Base-by-base conservation (phyloP, 37 sponge, comb jelly and placozoan genomes). In the Cliona cf. orientalis region DNA sequence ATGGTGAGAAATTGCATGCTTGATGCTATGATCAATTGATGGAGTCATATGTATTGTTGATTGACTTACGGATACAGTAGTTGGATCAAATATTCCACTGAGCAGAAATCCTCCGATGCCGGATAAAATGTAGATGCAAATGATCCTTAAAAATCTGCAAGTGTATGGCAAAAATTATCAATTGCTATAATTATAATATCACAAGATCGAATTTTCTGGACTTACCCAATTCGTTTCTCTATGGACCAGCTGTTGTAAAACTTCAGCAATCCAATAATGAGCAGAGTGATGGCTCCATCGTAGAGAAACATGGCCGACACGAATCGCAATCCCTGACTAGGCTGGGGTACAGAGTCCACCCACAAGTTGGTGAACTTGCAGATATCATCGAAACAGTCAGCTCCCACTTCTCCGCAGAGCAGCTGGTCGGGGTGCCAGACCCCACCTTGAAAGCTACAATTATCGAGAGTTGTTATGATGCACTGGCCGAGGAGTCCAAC, bases 101-200 rank as follows among this genome's bases (percentile, higher is more conserved):
- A 90, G 60, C 69, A 97, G 61, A 42, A 88, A 83, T 1, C 98
- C 98, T 32, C 98, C 98, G 65, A 97, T 45, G 25, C 93, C 95
- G 40, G 90, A 88, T 45, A 91, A 29, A 37, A 94, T 34, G 74
- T 97, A 97, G 64, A 97, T 92, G 34, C 92, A 69, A 25, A 80
- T 42, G 23, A 95, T 75, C 35, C 98, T 69, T 22, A 97, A 70
- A 86, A 90, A 94, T 3, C 98, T 94, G 63, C 73, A 84, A 21
- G 61, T 64, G 42, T 37, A 42, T 3, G 2, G 58, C 23, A 33
- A 19, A 12, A 57, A 44, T 2, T 45, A 44, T 25, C 25, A 28
- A 62, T 29, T 28, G 12, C 12, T 19, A 49, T 49, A 19, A 17
- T 49, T 49, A 49, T 49, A 19, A 49, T 37, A 67, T 36, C 9